Conservation (phyloP, 1,140 invertebrate genomes). For the Caligus rogercresseyi region DNA sequence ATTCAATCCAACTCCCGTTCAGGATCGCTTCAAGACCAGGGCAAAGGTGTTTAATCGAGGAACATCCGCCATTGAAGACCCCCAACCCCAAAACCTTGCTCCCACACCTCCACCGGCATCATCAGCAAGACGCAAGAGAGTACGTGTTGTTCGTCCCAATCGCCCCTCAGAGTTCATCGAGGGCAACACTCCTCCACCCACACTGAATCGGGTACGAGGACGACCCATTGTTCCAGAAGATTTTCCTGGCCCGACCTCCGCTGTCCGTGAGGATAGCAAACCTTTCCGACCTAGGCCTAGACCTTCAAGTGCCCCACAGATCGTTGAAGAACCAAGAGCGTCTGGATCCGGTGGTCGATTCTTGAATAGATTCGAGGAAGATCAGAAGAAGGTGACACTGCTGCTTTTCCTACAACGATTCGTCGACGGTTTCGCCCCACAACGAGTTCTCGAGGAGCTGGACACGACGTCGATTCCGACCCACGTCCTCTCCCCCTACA, state of each 20-base stretch:
- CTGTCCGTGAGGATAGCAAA: neutral
- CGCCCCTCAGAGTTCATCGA: neutral
- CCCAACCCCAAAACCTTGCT: neutral
- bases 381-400: neutral
- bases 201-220: conserved; percentile 1
- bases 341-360: neutral
- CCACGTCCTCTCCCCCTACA: neutral
- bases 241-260: conserved; percentile 3
- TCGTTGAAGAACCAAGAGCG: conserved; percentile 6
- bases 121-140: neutral
- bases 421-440: neutral
- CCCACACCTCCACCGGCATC: neutral
- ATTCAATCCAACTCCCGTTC: neutral
- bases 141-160: neutral
- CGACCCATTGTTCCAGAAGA: conserved; percentile 14
- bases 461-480: neutral
- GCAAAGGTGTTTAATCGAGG: neutral
- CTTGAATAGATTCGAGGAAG: neutral
- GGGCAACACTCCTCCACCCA: neutral
- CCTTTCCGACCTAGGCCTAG: neutral
- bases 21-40: neutral
- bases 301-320: neutral
- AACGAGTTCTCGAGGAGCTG: neutral
- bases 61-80: neutral
- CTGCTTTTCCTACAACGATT: neutral